Evolutionary conservation across 2,113 vertebrate species (phyloP).

Genomic region (Pagrus major): DNA sequence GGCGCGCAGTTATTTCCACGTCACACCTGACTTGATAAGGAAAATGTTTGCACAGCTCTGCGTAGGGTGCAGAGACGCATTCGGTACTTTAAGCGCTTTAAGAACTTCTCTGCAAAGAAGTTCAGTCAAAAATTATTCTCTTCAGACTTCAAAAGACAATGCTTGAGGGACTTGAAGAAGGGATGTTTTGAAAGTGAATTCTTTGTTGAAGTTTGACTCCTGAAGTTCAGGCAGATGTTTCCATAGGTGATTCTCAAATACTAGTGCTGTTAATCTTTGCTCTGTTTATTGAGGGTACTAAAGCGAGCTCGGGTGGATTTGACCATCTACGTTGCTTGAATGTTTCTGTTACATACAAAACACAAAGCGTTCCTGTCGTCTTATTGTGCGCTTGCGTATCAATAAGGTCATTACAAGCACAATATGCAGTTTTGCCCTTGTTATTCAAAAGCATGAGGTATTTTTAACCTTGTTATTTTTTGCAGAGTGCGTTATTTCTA

Average conservation of each 20-base stretch:
- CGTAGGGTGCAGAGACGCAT: neutral
- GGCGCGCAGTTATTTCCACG: neutral
- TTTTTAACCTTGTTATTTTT: neutral
- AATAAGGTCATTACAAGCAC: neutral
- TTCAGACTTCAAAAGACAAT: slow-evolving; percentile 27
- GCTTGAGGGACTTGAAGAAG: slow-evolving; percentile 4
- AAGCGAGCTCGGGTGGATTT: slow-evolving; percentile 7
- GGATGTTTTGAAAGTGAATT: slow-evolving; percentile 28
- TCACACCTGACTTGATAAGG: slow-evolving; percentile 6
- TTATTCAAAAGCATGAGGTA: neutral
- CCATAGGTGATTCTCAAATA: slow-evolving; percentile 17
- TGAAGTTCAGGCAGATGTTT: slow-evolving; percentile 18
- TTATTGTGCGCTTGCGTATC: too few species aligned
- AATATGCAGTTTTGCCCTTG: neutral
- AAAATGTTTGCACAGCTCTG: neutral
- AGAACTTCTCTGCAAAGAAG: slow-evolving; percentile 3
- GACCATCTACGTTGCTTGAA: neutral
- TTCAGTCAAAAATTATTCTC: slow-evolving; percentile 21
- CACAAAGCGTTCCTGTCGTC: neutral
- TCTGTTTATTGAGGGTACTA: slow-evolving; percentile 22
- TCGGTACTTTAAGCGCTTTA: neutral
- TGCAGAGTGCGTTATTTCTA: neutral
- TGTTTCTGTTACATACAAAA: slow-evolving; percentile 7
- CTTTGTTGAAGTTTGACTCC: slow-evolving; percentile 23
- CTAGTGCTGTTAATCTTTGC: slow-evolving; percentile 18